Evolutionary conservation across 2,888 invertebrate genomes (phyloP), one percentile per base, ranked within the genome.

Genomic region (Fragum fragum): DNA sequence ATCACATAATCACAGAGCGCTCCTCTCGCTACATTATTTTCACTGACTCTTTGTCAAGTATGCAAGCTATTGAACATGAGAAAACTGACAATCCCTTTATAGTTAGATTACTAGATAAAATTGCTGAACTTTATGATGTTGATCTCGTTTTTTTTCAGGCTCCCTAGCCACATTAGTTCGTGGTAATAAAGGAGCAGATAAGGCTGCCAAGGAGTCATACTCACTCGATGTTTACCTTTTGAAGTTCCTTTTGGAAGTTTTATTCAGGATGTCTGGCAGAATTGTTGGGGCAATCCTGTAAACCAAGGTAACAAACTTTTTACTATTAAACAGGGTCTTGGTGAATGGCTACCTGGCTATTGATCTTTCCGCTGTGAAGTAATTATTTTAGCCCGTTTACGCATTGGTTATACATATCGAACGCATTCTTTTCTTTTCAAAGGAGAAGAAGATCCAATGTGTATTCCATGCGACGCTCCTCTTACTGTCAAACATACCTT

Each of bases 121-220:
- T 55, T 16, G 36, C 73, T 29, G 28, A 57, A 1, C 2, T 69
- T 1, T 68, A 32, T 18, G 26, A 52, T 32, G 16, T n/a, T 6
- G 61, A 66, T 61, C 36, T 77, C 14, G 21, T 36, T 52, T 23
- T 78, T 68, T 36, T 76, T 70, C 26, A 71, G 76, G 76, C 16
- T 71, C 16, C 32, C 32, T 6, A 36, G 32, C 76, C 76, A 76
- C 47, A 36, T 66, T 32, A 73, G 73, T 78, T 9, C n/a, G 16
- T 36, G 78, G 78, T 11, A 78, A 73, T 47, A 59, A 73, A 32
- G n/a, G 9, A n/a, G 73, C 68, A 16, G 66, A 73, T 32, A 18
- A 23, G 26, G 36, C 28, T 29, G 66, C 63, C 23, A 74, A 74
- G 66, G 26, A 39, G 18, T 52, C 53, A 14, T 52, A 63, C 1